Evolutionary conservation across 2,888 invertebrate genomes (phyloP).

Genomic region (Congeria kusceri): DNA sequence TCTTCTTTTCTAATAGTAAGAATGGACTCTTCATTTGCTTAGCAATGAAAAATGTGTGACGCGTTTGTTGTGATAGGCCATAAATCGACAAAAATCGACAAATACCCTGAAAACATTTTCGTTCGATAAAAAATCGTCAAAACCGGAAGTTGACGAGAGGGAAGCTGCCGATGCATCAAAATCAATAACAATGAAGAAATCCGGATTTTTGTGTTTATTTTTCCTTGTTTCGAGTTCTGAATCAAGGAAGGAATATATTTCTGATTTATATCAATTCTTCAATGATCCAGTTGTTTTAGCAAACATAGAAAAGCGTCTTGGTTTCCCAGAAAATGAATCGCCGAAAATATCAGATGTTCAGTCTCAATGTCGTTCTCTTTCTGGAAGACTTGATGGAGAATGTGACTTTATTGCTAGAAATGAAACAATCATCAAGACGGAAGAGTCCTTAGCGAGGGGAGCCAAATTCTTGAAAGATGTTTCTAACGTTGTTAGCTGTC

Average conservation of each 20-base stretch:
- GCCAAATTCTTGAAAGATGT: conserved; percentile 69
- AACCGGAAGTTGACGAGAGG: conserved; percentile 13
- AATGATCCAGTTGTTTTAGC: conserved; percentile 62
- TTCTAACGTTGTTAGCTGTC: conserved; percentile 52
- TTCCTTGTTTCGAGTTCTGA: conserved; percentile 8
- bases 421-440: conserved; percentile 73
- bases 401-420: conserved; percentile 56
- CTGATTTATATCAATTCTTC: conserved; percentile 54
- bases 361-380: conserved; percentile 31
- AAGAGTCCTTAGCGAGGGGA: conserved; percentile 68
- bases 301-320: conserved; percentile 67
- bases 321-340: conserved; percentile 19
- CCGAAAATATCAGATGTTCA: conserved; percentile 15
- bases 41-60: too few species aligned
- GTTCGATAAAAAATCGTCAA: conserved; percentile 12
- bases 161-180: conserved; percentile 31
- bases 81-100: too few species aligned
- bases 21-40: too few species aligned
- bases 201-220: conserved; percentile 37
- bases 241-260: conserved; percentile 39
- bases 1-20: too few species aligned
- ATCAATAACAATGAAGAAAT: conserved; percentile 48
- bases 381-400: conserved; percentile 42
- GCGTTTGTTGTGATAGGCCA: too few species aligned
- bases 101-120: conserved; percentile 5